Percentiles rank a stretch among this genome's conserved stretches.
phyloP scores from a whole-genome alignment of 2,113 vertebrate species.

The Actenoides lindsayi region DNA sequence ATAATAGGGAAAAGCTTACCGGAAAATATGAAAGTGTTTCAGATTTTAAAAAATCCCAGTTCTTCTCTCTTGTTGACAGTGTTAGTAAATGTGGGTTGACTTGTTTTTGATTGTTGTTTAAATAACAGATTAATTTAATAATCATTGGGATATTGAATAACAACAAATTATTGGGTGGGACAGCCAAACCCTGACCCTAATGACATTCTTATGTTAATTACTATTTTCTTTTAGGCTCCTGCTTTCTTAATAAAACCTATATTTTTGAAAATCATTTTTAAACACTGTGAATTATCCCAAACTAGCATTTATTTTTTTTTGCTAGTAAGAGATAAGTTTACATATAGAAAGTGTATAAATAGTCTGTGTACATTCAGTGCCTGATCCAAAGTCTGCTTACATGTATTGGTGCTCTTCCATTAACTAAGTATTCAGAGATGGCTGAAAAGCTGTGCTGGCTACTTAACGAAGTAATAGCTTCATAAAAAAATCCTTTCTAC shows the following conservation, averaged over 20 bases:
- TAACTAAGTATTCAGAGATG: background rate
- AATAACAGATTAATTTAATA: slow-evolving; percentile 85
- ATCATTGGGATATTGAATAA: slow-evolving; percentile 77
- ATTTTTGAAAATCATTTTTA: slow-evolving; percentile 77
- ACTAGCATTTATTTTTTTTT: slow-evolving; percentile 38
- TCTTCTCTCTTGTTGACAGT: slow-evolving; percentile 73
- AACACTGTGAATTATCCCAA: slow-evolving; percentile 52
- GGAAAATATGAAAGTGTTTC: slow-evolving; percentile 64
- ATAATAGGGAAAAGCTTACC: background rate
- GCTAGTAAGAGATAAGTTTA: slow-evolving; percentile 40
- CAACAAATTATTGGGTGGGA: slow-evolving; percentile 73
- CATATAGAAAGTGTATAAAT: background rate
- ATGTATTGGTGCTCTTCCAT: background rate
- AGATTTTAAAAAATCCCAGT: background rate
- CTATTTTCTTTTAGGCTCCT: slow-evolving; percentile 82
- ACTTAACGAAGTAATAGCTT: background rate
- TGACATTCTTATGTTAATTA: slow-evolving; percentile 83
- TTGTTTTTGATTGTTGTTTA: slow-evolving; percentile 75
- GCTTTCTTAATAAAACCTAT: slow-evolving; percentile 80
- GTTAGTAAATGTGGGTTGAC: slow-evolving; percentile 72
- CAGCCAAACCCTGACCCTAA: slow-evolving; percentile 80
- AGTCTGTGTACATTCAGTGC: background rate
- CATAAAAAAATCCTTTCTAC: background rate
- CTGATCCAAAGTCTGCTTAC: background rate
- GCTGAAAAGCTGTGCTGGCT: background rate